phyloP scores from a whole-genome alignment of 35 echinoderm and acorn worm genomes.

The Eucidaris tribuloides region DNA sequence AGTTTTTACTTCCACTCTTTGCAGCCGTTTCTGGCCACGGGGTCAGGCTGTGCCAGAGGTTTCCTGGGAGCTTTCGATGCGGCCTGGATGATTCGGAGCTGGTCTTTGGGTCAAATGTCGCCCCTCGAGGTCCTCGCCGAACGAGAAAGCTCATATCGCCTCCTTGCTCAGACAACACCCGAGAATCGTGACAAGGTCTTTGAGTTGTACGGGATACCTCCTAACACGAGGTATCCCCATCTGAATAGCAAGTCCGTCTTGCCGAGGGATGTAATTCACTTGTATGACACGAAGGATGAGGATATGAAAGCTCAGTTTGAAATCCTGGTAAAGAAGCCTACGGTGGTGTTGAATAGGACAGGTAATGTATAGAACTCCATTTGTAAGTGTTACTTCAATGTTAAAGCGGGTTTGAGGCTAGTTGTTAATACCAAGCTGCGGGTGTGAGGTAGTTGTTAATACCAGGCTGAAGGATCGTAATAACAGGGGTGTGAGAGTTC shows the following conservation, averaged over 20 bases:
- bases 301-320: conserved; percentile 80
- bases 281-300: conserved; percentile 90
- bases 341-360: conserved; percentile 48
- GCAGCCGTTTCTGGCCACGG: conserved; percentile 91
- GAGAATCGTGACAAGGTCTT: conserved; percentile 87
- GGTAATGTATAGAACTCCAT: background rate
- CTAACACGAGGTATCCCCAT: conserved; percentile 78
- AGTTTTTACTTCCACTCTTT: background rate
- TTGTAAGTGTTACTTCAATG: background rate
- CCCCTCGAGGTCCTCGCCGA: conserved; percentile 85
- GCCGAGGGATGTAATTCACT: conserved; percentile 60
- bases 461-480: too few relatives aligned
- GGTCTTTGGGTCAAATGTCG: conserved; percentile 59
- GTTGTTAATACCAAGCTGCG: too few relatives aligned
- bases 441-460: too few relatives aligned
- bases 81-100: conserved; percentile 81
- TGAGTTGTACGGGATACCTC: conserved; percentile 72
- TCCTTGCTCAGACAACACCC: conserved; percentile 91
- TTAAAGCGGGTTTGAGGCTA: too few relatives aligned
- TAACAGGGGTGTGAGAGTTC: too few relatives aligned
- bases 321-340: conserved; percentile 42
- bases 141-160: conserved; percentile 84
- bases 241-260: conserved; percentile 46
- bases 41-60: conserved; percentile 94
- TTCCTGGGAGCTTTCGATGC: conserved; percentile 88